These are phyloP conservation scores for human (Homo sapiens) DNA, from an alignment of 2,113 vertebrate species.

Conservation along the genomic window DNA sequence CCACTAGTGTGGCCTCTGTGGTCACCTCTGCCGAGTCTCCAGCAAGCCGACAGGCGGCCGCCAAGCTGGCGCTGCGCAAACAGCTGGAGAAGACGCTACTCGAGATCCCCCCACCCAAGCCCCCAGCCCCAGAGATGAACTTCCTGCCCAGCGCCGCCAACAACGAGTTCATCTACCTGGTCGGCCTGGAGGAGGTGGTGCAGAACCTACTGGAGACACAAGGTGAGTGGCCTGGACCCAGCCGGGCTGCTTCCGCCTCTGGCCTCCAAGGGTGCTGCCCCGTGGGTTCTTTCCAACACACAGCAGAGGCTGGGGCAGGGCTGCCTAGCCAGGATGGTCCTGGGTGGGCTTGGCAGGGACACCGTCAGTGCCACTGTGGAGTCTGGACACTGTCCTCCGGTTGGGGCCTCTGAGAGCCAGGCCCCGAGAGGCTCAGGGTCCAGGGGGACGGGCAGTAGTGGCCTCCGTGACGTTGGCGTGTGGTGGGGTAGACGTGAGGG, in stretches of 20 bases:
- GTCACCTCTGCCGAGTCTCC: conserved; percentile 90
- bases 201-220: conserved; percentile 97
- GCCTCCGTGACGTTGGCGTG: background rate
- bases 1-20: conserved; percentile 78
- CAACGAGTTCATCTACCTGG: conserved; percentile 98
- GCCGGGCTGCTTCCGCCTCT: background rate
- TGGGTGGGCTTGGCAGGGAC: too few species aligned
- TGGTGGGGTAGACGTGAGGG: background rate
- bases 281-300: background rate
- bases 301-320: fast-evolving
- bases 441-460: too few species aligned
- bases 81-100: conserved; percentile 98
- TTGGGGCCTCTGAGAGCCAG: background rate
- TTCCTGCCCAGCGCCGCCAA: conserved; percentile 98
- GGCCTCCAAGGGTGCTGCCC: background rate
- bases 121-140: conserved; percentile 94
- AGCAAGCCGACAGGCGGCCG: conserved; percentile 94
- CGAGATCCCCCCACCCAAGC: conserved; percentile 97
- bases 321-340: background rate
- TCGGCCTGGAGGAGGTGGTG: conserved; percentile 97
- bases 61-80: conserved; percentile 96
- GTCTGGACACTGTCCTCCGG: background rate
- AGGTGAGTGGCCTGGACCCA: conserved; percentile 81
- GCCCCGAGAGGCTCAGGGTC: background rate
- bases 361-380: background rate